Conservation (phyloP, 1,140 invertebrate species). For the Coelopa frigida region DNA sequence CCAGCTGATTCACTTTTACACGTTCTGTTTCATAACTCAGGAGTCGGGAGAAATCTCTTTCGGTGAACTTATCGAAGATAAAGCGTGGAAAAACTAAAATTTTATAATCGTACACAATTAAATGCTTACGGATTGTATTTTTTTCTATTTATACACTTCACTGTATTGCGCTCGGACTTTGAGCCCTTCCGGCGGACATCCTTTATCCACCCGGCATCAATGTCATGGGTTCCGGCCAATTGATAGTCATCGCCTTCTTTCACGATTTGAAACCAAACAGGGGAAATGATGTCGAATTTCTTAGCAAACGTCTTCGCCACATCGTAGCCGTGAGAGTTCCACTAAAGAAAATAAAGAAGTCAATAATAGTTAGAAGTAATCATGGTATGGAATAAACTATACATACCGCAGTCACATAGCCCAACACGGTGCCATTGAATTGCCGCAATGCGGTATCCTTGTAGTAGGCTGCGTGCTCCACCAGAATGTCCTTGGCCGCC, state of each 20-base stretch:
- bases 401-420: conserved; percentile 85
- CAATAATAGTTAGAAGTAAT: conserved; percentile 6
- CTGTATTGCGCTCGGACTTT: conserved; percentile 40
- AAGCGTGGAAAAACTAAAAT: conserved; percentile 74
- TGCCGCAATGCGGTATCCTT: conserved; percentile 57
- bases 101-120: no score
- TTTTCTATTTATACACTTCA: no score
- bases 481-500: conserved; percentile 63
- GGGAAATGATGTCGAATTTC: conserved; percentile 87
- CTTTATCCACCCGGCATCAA: conserved; percentile 77
- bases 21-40: conserved; percentile 54
- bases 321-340: conserved; percentile 93
- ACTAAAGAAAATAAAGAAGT: conserved; percentile 52
- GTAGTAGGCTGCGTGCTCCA: conserved; percentile 65
- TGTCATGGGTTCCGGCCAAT: conserved; percentile 65
- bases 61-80: conserved; percentile 79
- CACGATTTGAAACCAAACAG: conserved; percentile 86
- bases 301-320: conserved; percentile 81
- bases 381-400: conserved; percentile 8
- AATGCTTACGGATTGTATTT: no score
- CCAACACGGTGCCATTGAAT: conserved; percentile 67
- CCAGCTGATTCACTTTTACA: conserved; percentile 52
- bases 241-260: conserved; percentile 55
- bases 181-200: conserved; percentile 54
- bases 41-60: conserved; percentile 57